Base-by-base conservation (phyloP, 2,888 invertebrate species). In the Lithosia quadra region DNA sequence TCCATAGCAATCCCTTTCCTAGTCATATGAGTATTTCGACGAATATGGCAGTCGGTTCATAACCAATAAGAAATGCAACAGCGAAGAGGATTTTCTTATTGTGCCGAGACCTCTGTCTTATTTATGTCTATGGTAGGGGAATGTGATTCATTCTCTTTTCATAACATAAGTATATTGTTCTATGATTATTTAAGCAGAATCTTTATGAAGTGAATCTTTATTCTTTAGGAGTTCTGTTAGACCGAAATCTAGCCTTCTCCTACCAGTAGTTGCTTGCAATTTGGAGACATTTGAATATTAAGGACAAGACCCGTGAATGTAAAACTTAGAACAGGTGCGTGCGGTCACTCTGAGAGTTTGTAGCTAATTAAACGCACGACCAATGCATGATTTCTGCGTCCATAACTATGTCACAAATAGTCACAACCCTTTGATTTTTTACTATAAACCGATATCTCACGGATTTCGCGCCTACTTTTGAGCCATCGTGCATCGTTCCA, bases 1-100 rank as follows among this genome's bases (percentile, higher is more conserved):
- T 43, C 36, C 18, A 39, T n/a, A n/a, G n/a, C 24, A 28, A 60
- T 18, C n/a, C 22, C 60, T 28, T 43, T 49, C n/a, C n/a, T 62
- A 18, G 28, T 64, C 57, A 24, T 55, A 36, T 7, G 15, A 36
- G 28, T 58, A 21, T 53, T 1, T 24, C 1, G 34, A 53, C 57
- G 67, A 69, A 67, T 63, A 55, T n/a, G 53, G 22, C 34, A 65
- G 36, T 10, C 59, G 53, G 28, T 58, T 49, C 34, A 43, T 53
- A 67, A 62, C 69, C 70, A 71, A 83, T 84, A 82, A 81, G 71
- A 80, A 83, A 82, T 84, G 80, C 81, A 86, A 74, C 72, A 71
- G 68, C 71, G 62, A 58, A 28, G 72, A 69, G 74, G 66, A 67
- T 62, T 62, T 63, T 43, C 24, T 80, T 82, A 85, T 86, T 86